These are phyloP conservation scores for Perca flavescens DNA, from an alignment of 2,113 vertebrate species.

Conservation along the genomic window DNA sequence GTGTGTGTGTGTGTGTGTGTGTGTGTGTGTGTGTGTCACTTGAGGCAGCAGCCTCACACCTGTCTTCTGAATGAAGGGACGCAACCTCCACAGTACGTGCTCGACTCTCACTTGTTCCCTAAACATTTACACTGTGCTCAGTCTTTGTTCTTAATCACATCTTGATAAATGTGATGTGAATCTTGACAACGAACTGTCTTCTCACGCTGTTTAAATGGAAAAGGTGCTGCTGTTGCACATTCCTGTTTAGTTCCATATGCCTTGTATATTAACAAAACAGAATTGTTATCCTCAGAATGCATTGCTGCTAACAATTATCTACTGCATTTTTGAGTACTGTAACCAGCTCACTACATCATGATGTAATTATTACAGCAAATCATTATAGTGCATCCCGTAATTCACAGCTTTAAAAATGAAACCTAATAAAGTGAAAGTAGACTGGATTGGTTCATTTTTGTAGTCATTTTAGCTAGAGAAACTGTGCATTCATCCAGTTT, in stretches of 20 bases:
- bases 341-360: neutral
- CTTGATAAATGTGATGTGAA: too few species aligned
- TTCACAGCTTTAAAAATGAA: conserved; percentile 17
- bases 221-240: neutral
- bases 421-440: neutral
- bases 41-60: too few species aligned
- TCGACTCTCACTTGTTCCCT: too few species aligned
- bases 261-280: neutral
- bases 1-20: too few species aligned
- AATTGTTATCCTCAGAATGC: neutral
- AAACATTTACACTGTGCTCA: too few species aligned
- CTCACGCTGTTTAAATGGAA: too few species aligned
- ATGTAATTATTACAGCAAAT: neutral
- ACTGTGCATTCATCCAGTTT: conserved; percentile 22
- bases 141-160: too few species aligned
- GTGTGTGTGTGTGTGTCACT: too few species aligned
- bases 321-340: neutral
- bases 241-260: neutral
- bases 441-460: conserved; percentile 6
- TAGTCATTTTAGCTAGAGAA: conserved; percentile 8
- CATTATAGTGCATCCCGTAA: conserved; percentile 4
- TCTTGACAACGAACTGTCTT: too few species aligned
- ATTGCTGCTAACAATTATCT: neutral
- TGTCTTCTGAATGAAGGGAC: too few species aligned
- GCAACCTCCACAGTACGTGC: too few species aligned